Evolutionary conservation across 1,140 invertebrate genomes (phyloP).

Genomic region (Drosophila lowei): DNA sequence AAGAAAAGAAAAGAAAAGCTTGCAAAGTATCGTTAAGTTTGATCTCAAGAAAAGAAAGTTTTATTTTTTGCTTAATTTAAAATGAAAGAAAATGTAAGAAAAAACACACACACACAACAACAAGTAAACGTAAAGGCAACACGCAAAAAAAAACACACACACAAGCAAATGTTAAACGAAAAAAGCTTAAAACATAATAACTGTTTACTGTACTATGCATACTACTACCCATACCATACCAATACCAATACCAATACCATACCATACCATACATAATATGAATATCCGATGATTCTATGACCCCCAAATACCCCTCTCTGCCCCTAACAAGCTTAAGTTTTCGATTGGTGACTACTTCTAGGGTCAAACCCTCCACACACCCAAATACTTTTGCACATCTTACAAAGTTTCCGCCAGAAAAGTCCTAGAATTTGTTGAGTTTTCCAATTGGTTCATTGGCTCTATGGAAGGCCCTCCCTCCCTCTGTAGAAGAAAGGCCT

Average conservation of each 20-base stretch:
- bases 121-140: too few species aligned
- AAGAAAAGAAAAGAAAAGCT: slow-evolving; percentile 33
- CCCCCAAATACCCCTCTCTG: not conserved
- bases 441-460: slow-evolving; percentile 58
- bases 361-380: not conserved
- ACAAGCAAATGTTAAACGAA: slow-evolving; percentile 10
- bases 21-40: slow-evolving; percentile 82
- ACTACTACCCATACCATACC: slow-evolving; percentile 64
- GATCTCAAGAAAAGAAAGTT: slow-evolving; percentile 74
- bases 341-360: slow-evolving; percentile 49
- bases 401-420: slow-evolving; percentile 46
- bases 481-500: slow-evolving; percentile 21
- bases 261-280: slow-evolving; percentile 46
- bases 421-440: not conserved
- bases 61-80: slow-evolving; percentile 78
- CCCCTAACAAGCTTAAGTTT: slow-evolving; percentile 58
- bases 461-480: slow-evolving; percentile 43
- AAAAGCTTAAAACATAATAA: slow-evolving; percentile 67
- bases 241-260: slow-evolving; percentile 64
- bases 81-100: slow-evolving; percentile 50
- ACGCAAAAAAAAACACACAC: slow-evolving; percentile 5
- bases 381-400: slow-evolving; percentile 21
- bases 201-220: slow-evolving; percentile 77
- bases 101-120: slow-evolving; percentile 18
- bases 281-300: slow-evolving; percentile 45